Evolutionary conservation across 1,140 invertebrate species (phyloP).

Genomic region (Habropoda laboriosa): DNA sequence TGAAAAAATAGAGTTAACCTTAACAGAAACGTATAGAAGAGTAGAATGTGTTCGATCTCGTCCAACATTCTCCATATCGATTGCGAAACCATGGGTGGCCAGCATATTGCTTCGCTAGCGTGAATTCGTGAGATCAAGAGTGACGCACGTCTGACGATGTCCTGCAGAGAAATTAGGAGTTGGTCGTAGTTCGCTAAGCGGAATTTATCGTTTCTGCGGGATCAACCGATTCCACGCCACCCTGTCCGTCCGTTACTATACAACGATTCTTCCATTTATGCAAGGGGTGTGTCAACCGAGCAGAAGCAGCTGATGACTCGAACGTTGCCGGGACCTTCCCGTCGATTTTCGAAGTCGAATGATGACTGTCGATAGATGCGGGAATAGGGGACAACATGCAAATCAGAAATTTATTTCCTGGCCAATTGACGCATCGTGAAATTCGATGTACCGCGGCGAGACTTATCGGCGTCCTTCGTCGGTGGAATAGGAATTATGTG

Average conservation of each 20-base stretch:
- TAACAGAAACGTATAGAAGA: neutral
- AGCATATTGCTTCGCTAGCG: conserved; percentile 59
- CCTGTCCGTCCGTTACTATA: neutral
- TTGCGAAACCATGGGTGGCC: conserved; percentile 53
- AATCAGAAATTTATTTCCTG: neutral
- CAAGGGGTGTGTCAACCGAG: conserved; percentile 19
- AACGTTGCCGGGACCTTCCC: neutral
- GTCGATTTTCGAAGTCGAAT: conserved; percentile 41
- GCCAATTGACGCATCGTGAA: conserved; percentile 4
- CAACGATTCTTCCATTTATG: conserved; percentile 41
- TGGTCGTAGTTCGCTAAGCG: conserved; percentile 47
- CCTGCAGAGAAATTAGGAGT: conserved; percentile 61
- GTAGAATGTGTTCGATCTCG: neutral
- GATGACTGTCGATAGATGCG: conserved; percentile 20
- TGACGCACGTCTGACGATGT: conserved; percentile 40
- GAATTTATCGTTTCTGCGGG: conserved; percentile 62
- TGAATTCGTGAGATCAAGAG: conserved; percentile 53
- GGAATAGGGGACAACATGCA: neutral
- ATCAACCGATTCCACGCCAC: conserved; percentile 42
- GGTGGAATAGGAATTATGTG: conserved; percentile 19
- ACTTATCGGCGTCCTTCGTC: conserved; percentile 17
- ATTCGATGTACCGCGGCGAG: neutral
- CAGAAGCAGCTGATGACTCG: conserved; percentile 35
- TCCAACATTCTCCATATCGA: conserved; percentile 39
- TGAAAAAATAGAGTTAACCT: neutral